Conservation (phyloP, 1,140 invertebrate genomes). For the Mylabris phalerata region DNA sequence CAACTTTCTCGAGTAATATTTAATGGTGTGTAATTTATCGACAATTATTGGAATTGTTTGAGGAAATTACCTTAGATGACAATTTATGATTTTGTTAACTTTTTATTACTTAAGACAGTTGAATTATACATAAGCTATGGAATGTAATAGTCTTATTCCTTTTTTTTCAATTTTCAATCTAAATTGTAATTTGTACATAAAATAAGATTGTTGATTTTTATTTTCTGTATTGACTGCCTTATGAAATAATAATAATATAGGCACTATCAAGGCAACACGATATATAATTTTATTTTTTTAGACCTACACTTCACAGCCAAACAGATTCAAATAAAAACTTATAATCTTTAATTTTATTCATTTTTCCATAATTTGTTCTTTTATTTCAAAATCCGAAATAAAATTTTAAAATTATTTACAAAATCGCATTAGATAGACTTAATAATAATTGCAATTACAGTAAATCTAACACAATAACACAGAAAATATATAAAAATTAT, state of each 20-base stretch:
- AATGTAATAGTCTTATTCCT: conserved; percentile 16
- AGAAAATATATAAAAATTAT: not conserved
- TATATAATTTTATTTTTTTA: conserved; percentile 8
- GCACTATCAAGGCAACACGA: conserved; percentile 19
- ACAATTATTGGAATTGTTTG: too few species aligned
- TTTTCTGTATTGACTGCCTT: conserved; percentile 14
- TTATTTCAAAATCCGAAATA: too few species aligned
- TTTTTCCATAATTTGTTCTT: not conserved
- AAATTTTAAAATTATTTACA: conserved; percentile 3
- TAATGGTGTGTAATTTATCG: too few species aligned
- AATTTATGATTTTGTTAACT: conserved; percentile 2
- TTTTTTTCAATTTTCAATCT: not conserved
- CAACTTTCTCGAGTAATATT: too few species aligned
- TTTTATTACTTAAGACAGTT: conserved; percentile 15
- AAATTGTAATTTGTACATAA: conserved; percentile 14
- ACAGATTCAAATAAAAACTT: conserved; percentile 15
- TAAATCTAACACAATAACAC: conserved; percentile 1
- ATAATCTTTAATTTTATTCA: conserved; percentile 11
- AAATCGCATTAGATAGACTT: conserved; percentile 5
- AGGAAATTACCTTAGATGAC: too few species aligned
- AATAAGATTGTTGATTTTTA: conserved; percentile 7
- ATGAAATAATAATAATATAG: conserved; percentile 7
- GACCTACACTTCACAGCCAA: conserved; percentile 22
- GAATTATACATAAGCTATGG: conserved; percentile 15
- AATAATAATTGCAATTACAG: conserved; percentile 8